Base-by-base conservation (phyloP, 2,797 vertebrate genomes). In the Astyanax mexicanus region DNA sequence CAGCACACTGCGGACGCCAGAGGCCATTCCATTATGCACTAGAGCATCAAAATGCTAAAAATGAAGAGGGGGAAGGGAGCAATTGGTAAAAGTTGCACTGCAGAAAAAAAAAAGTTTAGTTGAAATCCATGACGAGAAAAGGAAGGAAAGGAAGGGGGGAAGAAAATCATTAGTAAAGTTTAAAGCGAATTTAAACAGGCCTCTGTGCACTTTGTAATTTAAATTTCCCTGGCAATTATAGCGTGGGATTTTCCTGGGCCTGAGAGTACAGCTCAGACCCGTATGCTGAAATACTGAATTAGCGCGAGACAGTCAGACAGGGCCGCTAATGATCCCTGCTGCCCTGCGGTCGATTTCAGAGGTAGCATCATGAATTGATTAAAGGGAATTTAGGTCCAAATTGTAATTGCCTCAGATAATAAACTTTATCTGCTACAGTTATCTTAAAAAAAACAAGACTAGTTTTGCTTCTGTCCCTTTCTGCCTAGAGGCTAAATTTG, bases 401-500 rank as follows among this genome's bases (percentile, higher is more conserved):
- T 72, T 80, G 75, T 78, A 78, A 75, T 61, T 64, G 71, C 55
- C 45, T 55, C 40, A 21, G 51, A 71, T 72, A 62, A 77, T 74
- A 72, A 71, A 29, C 47, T 27, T 38, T 47, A 42, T 49, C 51
- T 27, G 38, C 19, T 69, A 35, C 37, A 19, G 57, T 60, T 60
- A 60, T 60, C 57, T 60, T n/a, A 19, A 11, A 80, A 10, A 80
- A 78, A 72, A 67, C 51, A 65, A 55, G 51, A 42, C 9, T 8
- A 32, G 29, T 10, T 60, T 11, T 44, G 25, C 23, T 38, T 42
- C 38, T 21, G 27, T 25, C 21, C 67, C 47, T 13, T 11, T 25
- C 25, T 80, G 81, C 89, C 88, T 92, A 89, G 90, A 87, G 90
- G 57, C 57, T 19, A 9, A 60, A 37, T 29, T 10, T 60, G 10